These are phyloP conservation scores for Condylura cristata DNA, from an alignment of 2,113 vertebrate genomes.

Conservation along the genomic window DNA sequence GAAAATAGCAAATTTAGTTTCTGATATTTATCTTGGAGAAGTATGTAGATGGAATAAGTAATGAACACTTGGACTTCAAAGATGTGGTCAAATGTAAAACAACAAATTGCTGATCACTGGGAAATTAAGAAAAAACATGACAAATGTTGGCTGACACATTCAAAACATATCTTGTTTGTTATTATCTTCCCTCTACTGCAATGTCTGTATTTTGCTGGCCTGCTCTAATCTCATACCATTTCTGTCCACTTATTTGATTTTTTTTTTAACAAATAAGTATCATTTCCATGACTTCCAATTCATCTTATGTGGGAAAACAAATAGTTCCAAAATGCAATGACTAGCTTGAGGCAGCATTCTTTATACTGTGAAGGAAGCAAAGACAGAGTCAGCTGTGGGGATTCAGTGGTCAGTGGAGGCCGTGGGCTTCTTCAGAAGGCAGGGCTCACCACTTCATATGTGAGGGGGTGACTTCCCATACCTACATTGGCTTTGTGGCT, in stretches of 20 bases:
- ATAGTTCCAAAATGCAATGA: not conserved
- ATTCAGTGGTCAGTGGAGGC: not conserved
- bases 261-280: not conserved
- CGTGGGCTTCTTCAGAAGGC: not conserved
- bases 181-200: not conserved
- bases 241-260: not conserved
- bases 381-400: not conserved
- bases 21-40: conserved; percentile 31
- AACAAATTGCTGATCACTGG: not conserved
- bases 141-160: not conserved
- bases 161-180: not conserved
- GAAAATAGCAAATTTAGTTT: conserved; percentile 20
- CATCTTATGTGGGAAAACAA: conserved; percentile 1
- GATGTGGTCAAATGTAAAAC: not conserved
- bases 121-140: conserved; percentile 9
- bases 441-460: not conserved
- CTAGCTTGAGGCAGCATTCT: not conserved
- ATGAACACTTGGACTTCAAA: not conserved
- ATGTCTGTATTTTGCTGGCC: not conserved
- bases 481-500: not conserved
- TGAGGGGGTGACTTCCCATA: not conserved
- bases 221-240: conserved; percentile 14
- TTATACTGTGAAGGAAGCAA: conserved; percentile 8
- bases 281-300: not conserved
- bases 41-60: not conserved